A percentile compares a stretch with the other conserved stretches of the same genome.
These are phyloP conservation scores for Donacobius atricapilla DNA, from an alignment of 2,113 vertebrate species.

Conservation along the genomic window DNA sequence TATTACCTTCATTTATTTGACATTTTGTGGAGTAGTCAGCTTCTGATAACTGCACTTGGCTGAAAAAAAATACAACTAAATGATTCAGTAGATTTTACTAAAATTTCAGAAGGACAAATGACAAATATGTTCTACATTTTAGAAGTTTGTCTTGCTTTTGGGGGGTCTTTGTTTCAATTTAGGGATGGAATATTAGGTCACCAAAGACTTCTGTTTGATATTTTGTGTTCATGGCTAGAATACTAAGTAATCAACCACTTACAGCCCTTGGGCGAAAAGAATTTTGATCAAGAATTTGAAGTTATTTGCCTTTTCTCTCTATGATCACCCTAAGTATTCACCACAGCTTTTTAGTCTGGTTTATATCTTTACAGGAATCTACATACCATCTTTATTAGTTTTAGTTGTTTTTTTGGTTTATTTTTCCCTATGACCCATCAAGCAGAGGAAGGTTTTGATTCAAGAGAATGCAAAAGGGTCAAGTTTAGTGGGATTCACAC, in stretches of 20 bases:
- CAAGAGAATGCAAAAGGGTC: background rate
- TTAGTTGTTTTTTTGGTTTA: background rate
- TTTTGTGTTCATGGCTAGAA: conserved; percentile 27
- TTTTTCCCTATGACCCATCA: background rate
- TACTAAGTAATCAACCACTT: background rate
- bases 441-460: background rate
- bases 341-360: background rate
- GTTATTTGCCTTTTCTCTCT: conserved; percentile 12
- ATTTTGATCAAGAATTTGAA: background rate
- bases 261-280: background rate
- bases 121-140: conserved; percentile 3
- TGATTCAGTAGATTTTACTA: conserved; percentile 24
- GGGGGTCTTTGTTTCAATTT: background rate
- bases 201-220: conserved; percentile 15
- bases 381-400: background rate
- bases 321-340: background rate
- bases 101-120: background rate
- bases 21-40: conserved; percentile 68
- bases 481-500: background rate
- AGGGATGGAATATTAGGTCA: background rate
- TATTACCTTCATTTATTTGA: conserved; percentile 78
- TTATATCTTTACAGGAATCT: background rate
- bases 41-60: conserved; percentile 63
- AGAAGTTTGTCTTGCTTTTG: background rate
- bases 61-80: conserved; percentile 52